phyloP scores from a whole-genome alignment of 2,797 vertebrate species.

The Eidolon dupreanum region DNA sequence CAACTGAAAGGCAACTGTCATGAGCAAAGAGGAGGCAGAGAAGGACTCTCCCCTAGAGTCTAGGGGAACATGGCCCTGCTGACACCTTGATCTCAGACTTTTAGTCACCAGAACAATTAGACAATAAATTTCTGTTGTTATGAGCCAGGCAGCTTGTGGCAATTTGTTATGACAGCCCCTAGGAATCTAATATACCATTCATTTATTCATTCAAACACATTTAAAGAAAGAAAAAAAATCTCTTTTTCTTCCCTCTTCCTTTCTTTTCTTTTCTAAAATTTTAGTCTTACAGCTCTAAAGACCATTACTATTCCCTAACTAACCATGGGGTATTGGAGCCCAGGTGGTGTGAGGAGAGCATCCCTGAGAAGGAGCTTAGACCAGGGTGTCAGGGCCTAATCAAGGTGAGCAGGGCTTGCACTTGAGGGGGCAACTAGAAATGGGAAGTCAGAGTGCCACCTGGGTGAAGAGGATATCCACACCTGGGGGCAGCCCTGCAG shows the following conservation, averaged over 20 bases:
- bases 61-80: not conserved
- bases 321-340: not conserved
- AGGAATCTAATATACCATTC: not conserved
- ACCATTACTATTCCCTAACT: not conserved
- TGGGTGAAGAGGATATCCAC: not conserved
- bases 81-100: not conserved
- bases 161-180: not conserved
- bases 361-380: not conserved
- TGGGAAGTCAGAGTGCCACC: not conserved
- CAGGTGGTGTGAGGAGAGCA: not conserved
- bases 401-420: not conserved
- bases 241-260: not conserved
- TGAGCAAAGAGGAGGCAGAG: not conserved
- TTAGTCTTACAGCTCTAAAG: not conserved
- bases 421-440: not conserved
- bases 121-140: not conserved
- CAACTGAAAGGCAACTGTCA: not conserved
- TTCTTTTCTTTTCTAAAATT: not conserved
- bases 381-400: not conserved
- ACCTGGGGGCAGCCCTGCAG: accelerated
- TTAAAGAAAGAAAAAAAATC: not conserved
- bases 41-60: not conserved
- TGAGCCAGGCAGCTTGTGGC: not conserved
- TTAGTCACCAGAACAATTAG: not conserved
- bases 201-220: not conserved